Evolutionary conservation across 1,140 invertebrate genomes (phyloP), one percentile per base, ranked within the genome.

Genomic region (Bombus pyrosoma): DNA sequence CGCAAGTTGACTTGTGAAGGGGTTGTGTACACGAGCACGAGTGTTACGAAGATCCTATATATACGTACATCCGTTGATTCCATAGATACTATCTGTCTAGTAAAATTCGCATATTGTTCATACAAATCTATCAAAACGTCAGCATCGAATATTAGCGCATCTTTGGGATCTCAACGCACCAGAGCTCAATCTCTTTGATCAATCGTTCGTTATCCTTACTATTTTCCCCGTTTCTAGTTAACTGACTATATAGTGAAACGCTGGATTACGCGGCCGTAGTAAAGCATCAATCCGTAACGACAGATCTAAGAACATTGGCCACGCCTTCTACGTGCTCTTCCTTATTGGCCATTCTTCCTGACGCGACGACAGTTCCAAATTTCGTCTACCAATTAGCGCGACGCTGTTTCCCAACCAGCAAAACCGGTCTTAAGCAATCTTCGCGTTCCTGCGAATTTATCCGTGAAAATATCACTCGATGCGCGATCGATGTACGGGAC

Each of bases 341-440:
- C 91, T 94, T 94, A 94, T 94, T 94, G 93, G 92, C 92, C 92
- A 92, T 94, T 89, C 89, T 90, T 93, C 93, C 91, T 86, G 57
- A n/a, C 34, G 34, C 34, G 53, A 59, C 74, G n/a, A 28, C 53
- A 43, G 34, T 64, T 64, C 18, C 28, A 90, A 91, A 94, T 94
- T 94, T 91, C 93, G 91, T 90, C 89, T 75, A 88, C 85, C 94
- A 94, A 94, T 94, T 93, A 93, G 86, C 86, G 75, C 89, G 90
- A 88, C 90, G 85, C 87, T 93, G 93, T 93, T 93, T 93, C 90
- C 92, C 91, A 91, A n/a, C 86, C 88, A 86, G 74, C 84, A 82
- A 34, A 59, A 25, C 2, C 72, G 41, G 10, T 18, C 28, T 47
- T 47, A 18, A 18, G n/a, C 64, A 43, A 83, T 76, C 64, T 83